Base-by-base conservation (phyloP, 37 sponge, comb jelly and placozoan species). In the Ianthella basta region DNA sequence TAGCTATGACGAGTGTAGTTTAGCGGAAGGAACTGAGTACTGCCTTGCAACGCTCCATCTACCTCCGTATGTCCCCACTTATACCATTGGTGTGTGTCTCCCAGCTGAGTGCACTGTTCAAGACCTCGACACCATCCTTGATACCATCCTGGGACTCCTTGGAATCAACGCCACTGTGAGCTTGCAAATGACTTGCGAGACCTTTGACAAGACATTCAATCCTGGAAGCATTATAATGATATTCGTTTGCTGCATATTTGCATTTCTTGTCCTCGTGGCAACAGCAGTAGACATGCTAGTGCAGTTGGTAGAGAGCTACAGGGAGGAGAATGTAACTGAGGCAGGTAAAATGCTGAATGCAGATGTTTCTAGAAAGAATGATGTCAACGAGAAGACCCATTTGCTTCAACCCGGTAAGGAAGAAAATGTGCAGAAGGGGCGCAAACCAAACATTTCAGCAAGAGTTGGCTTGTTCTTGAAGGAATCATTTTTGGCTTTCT, bases 181-280 rank as follows among this genome's bases (percentile, higher is more conserved):
- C 54, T 1, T 50, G 21, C 23, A 15, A 4, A 24, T 23, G 0
- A 4, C 1, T 19, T 75, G 78, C 40, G 38, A 39, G 1, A 2
- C 44, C 0, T 13, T 53, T 12, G 53, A 36, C 18, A n/a, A 75
- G 27, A 67, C 77, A 0, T 86, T 69, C 55, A 82, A 50, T 24
- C 53, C 83, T 3, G 88, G 91, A 57, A 85, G 91, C 61, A 85
- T 88, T 6, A 24, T 87, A 0, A 87, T 93, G 91, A 75, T 93
- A 5, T 25, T 84, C 14, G 67, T 93, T 12, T 82, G 85, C 67
- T 72, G 57, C 59, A 4, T 87, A 1, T 82, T 93, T 50, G 83
- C 57, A 32, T 0, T 68, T 2, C 38, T 85, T 33, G 80, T 85
- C 10, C 16, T 88, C 0, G 55, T 59, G 1, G 83, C 61, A 14